Conservation (phyloP, 2,113 vertebrate genomes). For the Fregetta grallaria region DNA sequence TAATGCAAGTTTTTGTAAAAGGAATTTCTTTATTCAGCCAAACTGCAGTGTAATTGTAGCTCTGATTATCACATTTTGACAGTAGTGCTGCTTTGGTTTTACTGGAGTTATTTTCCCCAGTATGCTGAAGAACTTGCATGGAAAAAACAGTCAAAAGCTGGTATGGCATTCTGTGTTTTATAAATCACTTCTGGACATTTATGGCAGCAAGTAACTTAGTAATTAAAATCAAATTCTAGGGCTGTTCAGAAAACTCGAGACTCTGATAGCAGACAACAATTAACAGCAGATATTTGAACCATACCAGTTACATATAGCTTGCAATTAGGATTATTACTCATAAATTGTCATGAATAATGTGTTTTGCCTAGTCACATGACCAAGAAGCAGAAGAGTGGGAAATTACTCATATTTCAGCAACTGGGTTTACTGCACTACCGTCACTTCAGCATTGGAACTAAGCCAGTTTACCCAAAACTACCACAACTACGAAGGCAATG, state of each 20-base stretch:
- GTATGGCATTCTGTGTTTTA: neutral
- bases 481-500: too few species aligned
- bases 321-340: slow-evolving; percentile 60
- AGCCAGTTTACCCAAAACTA: neutral
- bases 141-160: neutral
- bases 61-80: neutral
- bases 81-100: neutral
- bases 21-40: too few species aligned
- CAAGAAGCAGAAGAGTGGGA: neutral
- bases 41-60: neutral
- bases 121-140: neutral
- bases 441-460: neutral
- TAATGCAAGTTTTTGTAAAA: neutral
- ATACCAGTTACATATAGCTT: slow-evolving; percentile 37
- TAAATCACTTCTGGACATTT: slow-evolving; percentile 52
- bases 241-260: slow-evolving; percentile 15
- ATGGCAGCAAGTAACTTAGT: slow-evolving; percentile 3
- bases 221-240: slow-evolving; percentile 59
- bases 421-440: neutral
- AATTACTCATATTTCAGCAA: neutral
- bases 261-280: slow-evolving; percentile 2
- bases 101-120: neutral
- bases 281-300: slow-evolving; percentile 10
- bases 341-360: slow-evolving; percentile 36
- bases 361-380: neutral